Evolutionary conservation across 2,113 vertebrate species (phyloP).

Genomic region (Oncorhynchus clarkii): DNA sequence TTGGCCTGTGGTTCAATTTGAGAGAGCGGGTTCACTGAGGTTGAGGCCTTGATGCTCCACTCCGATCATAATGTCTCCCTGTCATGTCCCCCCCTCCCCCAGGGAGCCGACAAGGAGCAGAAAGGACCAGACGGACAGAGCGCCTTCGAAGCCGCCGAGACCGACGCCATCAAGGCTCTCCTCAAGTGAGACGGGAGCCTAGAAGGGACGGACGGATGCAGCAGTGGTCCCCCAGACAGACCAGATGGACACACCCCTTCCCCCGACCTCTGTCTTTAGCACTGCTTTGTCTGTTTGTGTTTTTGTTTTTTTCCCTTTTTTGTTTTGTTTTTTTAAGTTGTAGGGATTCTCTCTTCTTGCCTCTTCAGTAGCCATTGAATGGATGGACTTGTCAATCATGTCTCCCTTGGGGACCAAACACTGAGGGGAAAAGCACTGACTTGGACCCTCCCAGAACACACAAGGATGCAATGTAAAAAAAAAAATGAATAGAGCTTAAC

Average conservation of each 20-base stretch:
- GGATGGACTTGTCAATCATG: constrained; percentile 43
- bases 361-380: constrained; percentile 58
- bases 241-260: constrained; percentile 60
- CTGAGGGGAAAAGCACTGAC: constrained; percentile 38
- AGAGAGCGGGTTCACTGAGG: not conserved
- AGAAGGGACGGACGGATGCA: constrained; percentile 68
- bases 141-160: constrained; percentile 84
- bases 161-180: constrained; percentile 86
- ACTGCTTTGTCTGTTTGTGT: constrained; percentile 80
- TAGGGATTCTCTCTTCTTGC: constrained; percentile 29
- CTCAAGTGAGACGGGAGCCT: constrained; percentile 81
- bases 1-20: constrained; percentile 6
- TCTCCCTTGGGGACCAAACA: constrained; percentile 61
- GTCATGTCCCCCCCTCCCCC: constrained; percentile 48
- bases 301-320: constrained; percentile 39
- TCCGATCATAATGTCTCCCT: not conserved
- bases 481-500: constrained; percentile 41
- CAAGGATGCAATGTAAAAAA: constrained; percentile 25
- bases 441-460: constrained; percentile 38
- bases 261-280: constrained; percentile 81
- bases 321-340: constrained; percentile 56
- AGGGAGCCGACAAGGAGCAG: constrained; percentile 91
- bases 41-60: not conserved
- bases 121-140: constrained; percentile 84
- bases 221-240: constrained; percentile 71